Conservation (phyloP, 1,140 invertebrate genomes). For the Drusus annulatus region DNA sequence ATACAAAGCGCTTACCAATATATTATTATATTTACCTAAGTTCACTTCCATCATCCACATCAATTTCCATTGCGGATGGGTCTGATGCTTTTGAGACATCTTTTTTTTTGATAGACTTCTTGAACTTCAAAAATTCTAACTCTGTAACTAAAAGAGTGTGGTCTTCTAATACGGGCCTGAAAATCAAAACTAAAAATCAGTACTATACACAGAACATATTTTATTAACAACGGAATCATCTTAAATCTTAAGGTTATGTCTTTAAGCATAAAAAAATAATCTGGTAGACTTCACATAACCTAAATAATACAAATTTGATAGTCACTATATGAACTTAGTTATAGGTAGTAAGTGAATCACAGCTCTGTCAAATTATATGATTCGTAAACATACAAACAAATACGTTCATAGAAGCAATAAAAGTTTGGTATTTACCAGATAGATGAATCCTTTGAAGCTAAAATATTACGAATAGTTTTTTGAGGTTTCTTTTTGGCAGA, state of each 20-base stretch:
- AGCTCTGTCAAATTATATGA: no score
- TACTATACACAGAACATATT: no score
- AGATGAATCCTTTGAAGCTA: constrained; percentile 37
- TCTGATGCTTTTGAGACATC: background rate
- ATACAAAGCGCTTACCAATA: no score
- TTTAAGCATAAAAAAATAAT: background rate
- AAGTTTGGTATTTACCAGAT: constrained; percentile 5
- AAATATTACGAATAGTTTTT: constrained; percentile 51
- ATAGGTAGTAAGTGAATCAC: no score
- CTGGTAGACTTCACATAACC: no score
- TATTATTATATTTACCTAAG: constrained; percentile 11
- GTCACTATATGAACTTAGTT: background rate
- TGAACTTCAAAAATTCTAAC: constrained; percentile 7
- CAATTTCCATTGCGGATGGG: background rate
- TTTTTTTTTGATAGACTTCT: background rate
- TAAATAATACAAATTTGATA: background rate
- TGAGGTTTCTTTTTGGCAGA: constrained; percentile 52
- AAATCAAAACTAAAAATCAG: no score
- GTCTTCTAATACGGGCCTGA: constrained; percentile 20
- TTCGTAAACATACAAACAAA: no score
- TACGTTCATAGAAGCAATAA: no score
- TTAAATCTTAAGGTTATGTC: no score
- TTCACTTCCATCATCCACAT: background rate
- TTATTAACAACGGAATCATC: no score
- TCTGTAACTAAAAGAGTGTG: background rate